These are phyloP conservation scores for Craterocephalus amniculus DNA, from an alignment of 2,797 vertebrate species.

Conservation along the genomic window DNA sequence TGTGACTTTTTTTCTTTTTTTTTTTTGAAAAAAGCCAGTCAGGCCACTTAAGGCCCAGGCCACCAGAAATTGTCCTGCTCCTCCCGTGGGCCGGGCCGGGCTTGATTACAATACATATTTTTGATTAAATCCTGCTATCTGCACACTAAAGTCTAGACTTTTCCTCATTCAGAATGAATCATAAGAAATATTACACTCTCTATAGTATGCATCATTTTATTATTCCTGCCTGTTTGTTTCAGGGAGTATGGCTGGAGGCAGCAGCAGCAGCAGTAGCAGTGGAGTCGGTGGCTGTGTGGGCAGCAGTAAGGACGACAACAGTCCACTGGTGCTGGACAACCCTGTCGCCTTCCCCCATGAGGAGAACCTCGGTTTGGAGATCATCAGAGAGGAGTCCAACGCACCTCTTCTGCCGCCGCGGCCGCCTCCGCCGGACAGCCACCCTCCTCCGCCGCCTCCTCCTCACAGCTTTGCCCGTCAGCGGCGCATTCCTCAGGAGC, in stretches of 20 bases:
- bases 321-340: conserved; percentile 84
- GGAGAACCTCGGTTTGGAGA: conserved; percentile 92
- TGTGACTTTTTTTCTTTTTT: no score
- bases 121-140: not conserved
- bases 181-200: not conserved
- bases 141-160: not conserved
- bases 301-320: conserved; percentile 76
- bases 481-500: conserved; percentile 92
- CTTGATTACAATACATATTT: not conserved
- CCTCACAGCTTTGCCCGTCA: conserved; percentile 88
- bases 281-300: conserved; percentile 78
- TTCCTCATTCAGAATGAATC: conserved; percentile 21
- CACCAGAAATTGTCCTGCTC: no score
- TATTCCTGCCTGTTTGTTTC: conserved; percentile 25
- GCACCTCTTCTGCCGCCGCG: conserved; percentile 92
- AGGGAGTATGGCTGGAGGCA: conserved; percentile 77
- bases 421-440: conserved; percentile 88
- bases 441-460: conserved; percentile 84
- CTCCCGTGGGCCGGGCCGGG: no score
- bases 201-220: not conserved
- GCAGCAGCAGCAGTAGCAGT: conserved; percentile 76
- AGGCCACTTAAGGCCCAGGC: no score
- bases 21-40: no score
- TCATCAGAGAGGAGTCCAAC: conserved; percentile 95
- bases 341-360: conserved; percentile 89